A percentile compares a stretch with the other conserved stretches of the same genome.
Evolutionary conservation across 2,888 invertebrate genomes (phyloP).

Genomic region (Idaea aversata): DNA sequence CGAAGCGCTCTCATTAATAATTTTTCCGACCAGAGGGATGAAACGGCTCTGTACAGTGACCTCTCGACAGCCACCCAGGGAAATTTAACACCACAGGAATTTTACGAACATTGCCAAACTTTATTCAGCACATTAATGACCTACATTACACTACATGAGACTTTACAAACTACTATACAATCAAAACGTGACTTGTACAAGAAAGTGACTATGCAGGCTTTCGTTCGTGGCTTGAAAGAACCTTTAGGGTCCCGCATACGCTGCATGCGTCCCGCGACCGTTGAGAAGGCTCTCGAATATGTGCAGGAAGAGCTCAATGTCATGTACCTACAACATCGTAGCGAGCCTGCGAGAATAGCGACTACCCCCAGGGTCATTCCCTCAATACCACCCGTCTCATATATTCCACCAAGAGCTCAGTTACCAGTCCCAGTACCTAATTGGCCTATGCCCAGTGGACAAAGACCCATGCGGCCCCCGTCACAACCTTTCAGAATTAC

Average conservation of each 20-base stretch:
- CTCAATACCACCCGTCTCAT: too few relatives aligned
- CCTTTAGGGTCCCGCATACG: slow-evolving; percentile 32
- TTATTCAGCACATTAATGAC: slow-evolving; percentile 33
- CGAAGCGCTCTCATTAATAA: slow-evolving; percentile 28
- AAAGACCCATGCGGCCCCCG: too few relatives aligned
- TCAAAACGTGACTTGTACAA: slow-evolving; percentile 25
- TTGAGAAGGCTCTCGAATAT: slow-evolving; percentile 30
- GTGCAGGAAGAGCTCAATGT: slow-evolving; percentile 31
- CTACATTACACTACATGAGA: slow-evolving; percentile 26
- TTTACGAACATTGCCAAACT: slow-evolving; percentile 28
- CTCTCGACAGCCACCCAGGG: slow-evolving; percentile 25
- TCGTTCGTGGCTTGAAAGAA: slow-evolving; percentile 26
- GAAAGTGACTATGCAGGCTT: slow-evolving; percentile 30
- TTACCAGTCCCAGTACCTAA: too few relatives aligned
- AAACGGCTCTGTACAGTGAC: slow-evolving; percentile 29
- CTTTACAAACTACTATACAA: slow-evolving; percentile 20
- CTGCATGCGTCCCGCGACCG: slow-evolving; percentile 30
- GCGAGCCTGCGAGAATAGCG: slow-evolving; percentile 10
- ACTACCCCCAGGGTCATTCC: too few relatives aligned
- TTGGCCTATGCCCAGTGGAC: too few relatives aligned
- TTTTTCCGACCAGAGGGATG: slow-evolving; percentile 30
- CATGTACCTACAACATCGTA: slow-evolving; percentile 25
- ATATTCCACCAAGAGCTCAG: too few relatives aligned
- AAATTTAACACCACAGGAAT: slow-evolving; percentile 25
- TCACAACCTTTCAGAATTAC: too few relatives aligned